Evolutionary conservation across 1,140 invertebrate species (phyloP), one percentile per base, ranked within the genome.

Genomic region (Oryzaephilus surinamensis): DNA sequence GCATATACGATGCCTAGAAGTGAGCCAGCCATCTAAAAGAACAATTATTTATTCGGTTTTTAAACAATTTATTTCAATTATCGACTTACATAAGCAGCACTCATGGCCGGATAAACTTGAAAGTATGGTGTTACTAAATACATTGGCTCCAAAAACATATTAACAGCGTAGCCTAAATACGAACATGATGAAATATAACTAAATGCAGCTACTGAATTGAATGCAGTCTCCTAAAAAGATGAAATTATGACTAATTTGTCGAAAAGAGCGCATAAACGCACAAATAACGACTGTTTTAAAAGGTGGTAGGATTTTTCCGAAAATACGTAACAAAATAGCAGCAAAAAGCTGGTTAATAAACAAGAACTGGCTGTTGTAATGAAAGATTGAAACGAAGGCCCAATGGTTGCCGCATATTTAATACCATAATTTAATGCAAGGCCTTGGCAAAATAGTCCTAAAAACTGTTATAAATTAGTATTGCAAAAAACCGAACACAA

Each of bases 91-190:
- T 87, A 87, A 33, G 79, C 76, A 1, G 80, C 80, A 14, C 79
- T 83, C 79, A 88, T 84, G 2, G 83, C 83, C 10, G 83, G 84
- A 65, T 84, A 87, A 16, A 77, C 81, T 53, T 77, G 73, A 50
- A 69, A 76, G 38, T 69, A 73, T 2, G 72, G 67, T 11, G 61
- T 72, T 14, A 72, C 51, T 16, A 69, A 54, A 56, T 75, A 76
- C 21, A 68, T 52, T 0, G 79, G 74, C 60, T 79, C 77, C 18
- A 88, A 58, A 58, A 77, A 83, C 14, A 82, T 61, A 51, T 82
- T 80, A 8, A 83, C 80, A 1, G 79, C 72, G 41, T 82, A 77
- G 2, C 77, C 78, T 57, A 90, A 71, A 55, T 82, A 86, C 1
- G 75, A 74, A 0, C 84, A 74, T 0, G 81, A 77, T 17, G 76